Conservation (phyloP, 2,113 vertebrate genomes). For the Dryoscopus gambensis region DNA sequence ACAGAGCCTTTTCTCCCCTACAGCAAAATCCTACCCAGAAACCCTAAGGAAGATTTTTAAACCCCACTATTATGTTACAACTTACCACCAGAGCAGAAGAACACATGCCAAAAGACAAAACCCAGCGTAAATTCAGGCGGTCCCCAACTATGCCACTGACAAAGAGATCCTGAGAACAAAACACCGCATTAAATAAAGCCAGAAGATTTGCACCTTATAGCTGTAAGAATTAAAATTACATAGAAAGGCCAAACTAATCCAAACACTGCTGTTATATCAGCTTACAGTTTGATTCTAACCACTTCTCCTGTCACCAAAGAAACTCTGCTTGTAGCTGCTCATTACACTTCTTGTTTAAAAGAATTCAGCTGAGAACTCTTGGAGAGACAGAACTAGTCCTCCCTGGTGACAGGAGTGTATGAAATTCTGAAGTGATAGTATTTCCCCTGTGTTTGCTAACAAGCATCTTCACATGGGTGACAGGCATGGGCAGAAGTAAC, state of each 20-base stretch:
- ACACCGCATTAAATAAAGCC: neutral
- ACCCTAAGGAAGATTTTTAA: neutral
- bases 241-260: neutral
- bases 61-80: neutral
- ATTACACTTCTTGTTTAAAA: neutral
- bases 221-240: neutral
- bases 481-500: neutral
- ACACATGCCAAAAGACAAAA: slow-evolving; percentile 92
- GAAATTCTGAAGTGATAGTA: neutral
- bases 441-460: neutral
- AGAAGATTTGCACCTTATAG: neutral
- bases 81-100: slow-evolving; percentile 92
- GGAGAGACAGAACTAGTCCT: neutral
- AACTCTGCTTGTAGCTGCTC: neutral
- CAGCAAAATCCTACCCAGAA: neutral
- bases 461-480: neutral
- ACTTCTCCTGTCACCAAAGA: neutral
- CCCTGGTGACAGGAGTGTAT: neutral
- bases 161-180: slow-evolving; percentile 85
- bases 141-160: slow-evolving; percentile 90
- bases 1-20: neutral
- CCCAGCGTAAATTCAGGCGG: slow-evolving; percentile 88
- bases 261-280: neutral
- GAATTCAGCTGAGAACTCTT: neutral
- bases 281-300: neutral